Percentiles rank a stretch among this genome's conserved stretches.
Evolutionary conservation across 1,140 invertebrate species (phyloP).

Genomic region (Bombus breviceps): DNA sequence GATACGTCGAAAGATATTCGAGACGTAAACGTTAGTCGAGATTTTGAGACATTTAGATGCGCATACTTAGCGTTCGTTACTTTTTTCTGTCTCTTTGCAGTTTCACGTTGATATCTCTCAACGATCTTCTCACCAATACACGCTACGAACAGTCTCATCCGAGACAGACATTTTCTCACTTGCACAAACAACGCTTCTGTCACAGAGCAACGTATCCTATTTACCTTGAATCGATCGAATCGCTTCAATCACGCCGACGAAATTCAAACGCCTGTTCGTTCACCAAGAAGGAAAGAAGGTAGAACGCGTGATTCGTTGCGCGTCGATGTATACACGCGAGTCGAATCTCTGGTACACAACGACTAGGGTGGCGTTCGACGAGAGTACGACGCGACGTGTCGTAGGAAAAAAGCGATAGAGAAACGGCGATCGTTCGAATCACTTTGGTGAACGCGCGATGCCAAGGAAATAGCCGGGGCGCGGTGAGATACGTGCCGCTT

Average conservation of each 20-base stretch:
- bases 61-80: neutral
- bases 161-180: neutral
- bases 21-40: neutral
- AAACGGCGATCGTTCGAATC: conserved; percentile 41
- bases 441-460: conserved; percentile 28
- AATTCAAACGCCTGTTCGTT: neutral
- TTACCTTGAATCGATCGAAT: neutral
- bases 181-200: neutral
- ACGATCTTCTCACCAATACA: too few relatives aligned
- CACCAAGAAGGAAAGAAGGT: neutral
- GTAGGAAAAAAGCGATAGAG: neutral
- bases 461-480: conserved; percentile 27
- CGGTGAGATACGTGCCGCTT: conserved; percentile 34
- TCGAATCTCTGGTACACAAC: neutral
- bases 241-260: neutral
- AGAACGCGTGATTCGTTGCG: neutral
- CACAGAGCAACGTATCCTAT: neutral
- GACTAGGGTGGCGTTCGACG: neutral
- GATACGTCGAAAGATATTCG: neutral
- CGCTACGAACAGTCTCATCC: neutral
- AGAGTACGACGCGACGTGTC: too few relatives aligned
- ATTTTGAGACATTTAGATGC: neutral
- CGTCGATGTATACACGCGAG: neutral
- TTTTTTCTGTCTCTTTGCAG: neutral
- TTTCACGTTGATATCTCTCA: neutral